Conservation (phyloP, 2,888 invertebrate species). For the Machimus atricapillus region DNA sequence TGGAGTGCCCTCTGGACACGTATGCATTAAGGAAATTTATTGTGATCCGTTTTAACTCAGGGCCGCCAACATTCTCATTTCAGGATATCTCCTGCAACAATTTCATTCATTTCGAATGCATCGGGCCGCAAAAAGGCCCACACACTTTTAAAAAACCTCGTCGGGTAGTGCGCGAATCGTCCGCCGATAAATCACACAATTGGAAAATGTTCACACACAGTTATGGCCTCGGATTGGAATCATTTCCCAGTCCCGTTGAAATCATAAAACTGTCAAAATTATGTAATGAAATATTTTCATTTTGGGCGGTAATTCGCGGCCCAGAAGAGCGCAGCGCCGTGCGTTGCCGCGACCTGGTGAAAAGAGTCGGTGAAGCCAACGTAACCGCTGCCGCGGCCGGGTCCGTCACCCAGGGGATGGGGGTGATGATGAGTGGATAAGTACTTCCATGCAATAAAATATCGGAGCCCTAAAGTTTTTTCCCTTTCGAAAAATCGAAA, state of each 20-base stretch:
- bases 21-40: constrained; percentile 24
- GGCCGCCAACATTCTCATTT: constrained; percentile 8
- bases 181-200: constrained; percentile 30
- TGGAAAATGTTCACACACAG: constrained; percentile 37
- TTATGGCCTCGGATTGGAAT: constrained; percentile 34
- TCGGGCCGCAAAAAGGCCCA: not conserved
- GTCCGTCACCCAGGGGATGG: not conserved
- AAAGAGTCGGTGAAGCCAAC: not conserved
- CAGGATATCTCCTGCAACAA: constrained; percentile 6
- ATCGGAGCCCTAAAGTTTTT: not conserved
- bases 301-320: constrained; percentile 7
- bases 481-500: constrained; percentile 8
- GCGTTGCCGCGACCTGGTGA: not conserved
- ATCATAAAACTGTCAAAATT: constrained; percentile 42
- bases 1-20: not conserved
- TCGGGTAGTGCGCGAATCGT: not conserved
- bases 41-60: constrained; percentile 26
- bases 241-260: constrained; percentile 42
- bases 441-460: constrained; percentile 33
- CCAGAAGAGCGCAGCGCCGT: not conserved
- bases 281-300: constrained; percentile 43
- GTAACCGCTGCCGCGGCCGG: not conserved
- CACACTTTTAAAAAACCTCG: not conserved
- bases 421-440: constrained; percentile 27
- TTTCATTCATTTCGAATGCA: constrained; percentile 13